A percentile compares a stretch with the other conserved stretches of the same genome.
phyloP scores from a whole-genome alignment of 2,888 invertebrate species.

The Pseudolycoriella hygida region DNA sequence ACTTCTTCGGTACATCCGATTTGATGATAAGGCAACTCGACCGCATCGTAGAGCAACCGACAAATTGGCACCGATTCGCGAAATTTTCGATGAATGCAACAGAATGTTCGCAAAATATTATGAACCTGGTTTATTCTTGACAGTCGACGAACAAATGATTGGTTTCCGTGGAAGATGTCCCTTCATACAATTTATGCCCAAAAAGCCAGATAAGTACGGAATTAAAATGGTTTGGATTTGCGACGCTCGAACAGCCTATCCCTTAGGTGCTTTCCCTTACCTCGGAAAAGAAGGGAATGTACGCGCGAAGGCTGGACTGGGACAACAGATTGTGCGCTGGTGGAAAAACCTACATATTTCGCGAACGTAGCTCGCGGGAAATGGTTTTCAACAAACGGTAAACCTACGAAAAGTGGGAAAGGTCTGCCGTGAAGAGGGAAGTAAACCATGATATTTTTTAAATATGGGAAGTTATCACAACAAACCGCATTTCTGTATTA shows the following conservation, averaged over 20 bases:
- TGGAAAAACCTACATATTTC: no score
- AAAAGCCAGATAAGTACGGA: neutral
- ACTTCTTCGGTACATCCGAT: neutral
- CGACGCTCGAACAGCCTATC: neutral
- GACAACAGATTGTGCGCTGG: no score
- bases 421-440: no score
- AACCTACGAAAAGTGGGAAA: no score
- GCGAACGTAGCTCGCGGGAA: no score
- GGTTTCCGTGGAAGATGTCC: neutral
- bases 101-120: neutral
- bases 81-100: conserved; percentile 1
- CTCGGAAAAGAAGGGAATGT: neutral
- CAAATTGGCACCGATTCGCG: conserved; percentile 1
- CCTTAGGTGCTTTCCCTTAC: neutral
- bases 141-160: neutral
- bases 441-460: no score
- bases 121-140: neutral
- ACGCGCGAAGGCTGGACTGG: neutral
- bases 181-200: neutral
- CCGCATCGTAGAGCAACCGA: neutral
- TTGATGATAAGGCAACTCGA: neutral
- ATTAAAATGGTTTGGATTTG: neutral
- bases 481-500: no score
- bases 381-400: no score
- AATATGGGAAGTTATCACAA: no score